These are phyloP conservation scores for Sycophila texana DNA, from an alignment of 2,888 invertebrate species.

Conservation along the genomic window DNA sequence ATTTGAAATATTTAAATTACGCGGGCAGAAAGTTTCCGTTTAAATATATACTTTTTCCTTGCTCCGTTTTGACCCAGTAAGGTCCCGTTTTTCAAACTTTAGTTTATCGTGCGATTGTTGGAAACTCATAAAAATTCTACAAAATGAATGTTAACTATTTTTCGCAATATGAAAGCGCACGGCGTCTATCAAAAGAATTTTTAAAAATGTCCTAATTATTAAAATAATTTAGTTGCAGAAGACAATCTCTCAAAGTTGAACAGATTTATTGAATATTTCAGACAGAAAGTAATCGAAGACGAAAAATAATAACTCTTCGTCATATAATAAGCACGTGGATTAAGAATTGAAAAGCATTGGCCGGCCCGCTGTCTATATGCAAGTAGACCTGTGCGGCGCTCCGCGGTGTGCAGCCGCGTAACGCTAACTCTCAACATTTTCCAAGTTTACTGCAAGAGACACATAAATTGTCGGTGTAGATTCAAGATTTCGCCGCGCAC, in stretches of 20 bases:
- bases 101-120: background rate
- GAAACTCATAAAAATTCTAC: constrained; percentile 14
- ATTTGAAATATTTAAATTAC: too few species aligned
- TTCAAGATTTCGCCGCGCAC: constrained; percentile 4
- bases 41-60: background rate
- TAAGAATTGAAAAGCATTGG: too few species aligned
- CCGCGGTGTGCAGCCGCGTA: too few species aligned
- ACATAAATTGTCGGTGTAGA: constrained; percentile 5
- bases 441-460: constrained; percentile 15
- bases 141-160: constrained; percentile 8
- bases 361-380: background rate
- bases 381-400: too few species aligned
- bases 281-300: too few species aligned
- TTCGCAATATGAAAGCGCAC: background rate
- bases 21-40: too few species aligned
- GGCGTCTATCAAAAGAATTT: background rate
- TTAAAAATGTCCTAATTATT: too few species aligned
- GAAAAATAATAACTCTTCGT: too few species aligned
- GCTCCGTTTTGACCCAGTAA: background rate
- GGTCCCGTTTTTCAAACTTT: constrained; percentile 2
- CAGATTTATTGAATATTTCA: too few species aligned
- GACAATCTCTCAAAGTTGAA: too few species aligned
- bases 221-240: too few species aligned
- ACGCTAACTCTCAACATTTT: constrained; percentile 8
- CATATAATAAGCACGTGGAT: too few species aligned